These are phyloP conservation scores for Brachionus asplanchnoidis DNA, from an alignment of 1,140 invertebrate species.

Conservation along the genomic window DNA sequence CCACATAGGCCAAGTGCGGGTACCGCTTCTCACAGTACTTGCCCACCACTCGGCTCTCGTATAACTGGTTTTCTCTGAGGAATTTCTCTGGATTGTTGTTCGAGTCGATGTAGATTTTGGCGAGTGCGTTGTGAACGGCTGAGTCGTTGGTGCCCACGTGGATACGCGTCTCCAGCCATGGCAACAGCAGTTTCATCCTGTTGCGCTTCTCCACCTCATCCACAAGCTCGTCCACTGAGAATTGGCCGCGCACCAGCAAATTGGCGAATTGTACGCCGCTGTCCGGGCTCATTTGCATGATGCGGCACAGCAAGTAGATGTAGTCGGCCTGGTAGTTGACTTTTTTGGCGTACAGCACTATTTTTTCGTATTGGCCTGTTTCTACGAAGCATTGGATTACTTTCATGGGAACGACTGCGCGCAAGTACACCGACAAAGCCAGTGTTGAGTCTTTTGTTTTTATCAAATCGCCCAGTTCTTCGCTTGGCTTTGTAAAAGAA, in stretches of 20 bases:
- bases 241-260: slow-evolving; percentile 94
- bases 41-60: slow-evolving; percentile 94
- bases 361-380: slow-evolving; percentile 98
- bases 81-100: slow-evolving; percentile 99
- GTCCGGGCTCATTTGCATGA: slow-evolving; percentile 95
- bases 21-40: slow-evolving; percentile 97
- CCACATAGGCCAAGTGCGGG: slow-evolving; percentile 95
- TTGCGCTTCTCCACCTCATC: slow-evolving; percentile 97
- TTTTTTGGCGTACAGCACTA: slow-evolving; percentile 97
- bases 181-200: slow-evolving; percentile 79
- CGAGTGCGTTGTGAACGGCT: slow-evolving; percentile 96
- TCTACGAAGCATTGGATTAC: slow-evolving; percentile 99
- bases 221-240: slow-evolving; percentile 96
- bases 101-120: slow-evolving; percentile 99
- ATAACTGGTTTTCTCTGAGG: slow-evolving; percentile 83
- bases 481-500: slow-evolving; percentile 62
- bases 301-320: slow-evolving; percentile 85
- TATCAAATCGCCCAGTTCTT: slow-evolving; percentile 92
- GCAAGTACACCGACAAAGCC: slow-evolving; percentile 89
- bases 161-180: slow-evolving; percentile 92
- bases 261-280: slow-evolving; percentile 66
- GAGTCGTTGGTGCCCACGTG: slow-evolving; percentile 93
- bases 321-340: slow-evolving; percentile 98
- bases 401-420: slow-evolving; percentile 96
- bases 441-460: slow-evolving; percentile 90